Percentiles rank a stretch among this genome's conserved stretches.
Evolutionary conservation across 2,113 vertebrate species (phyloP).

Genomic region (Lutjanus erythropterus): DNA sequence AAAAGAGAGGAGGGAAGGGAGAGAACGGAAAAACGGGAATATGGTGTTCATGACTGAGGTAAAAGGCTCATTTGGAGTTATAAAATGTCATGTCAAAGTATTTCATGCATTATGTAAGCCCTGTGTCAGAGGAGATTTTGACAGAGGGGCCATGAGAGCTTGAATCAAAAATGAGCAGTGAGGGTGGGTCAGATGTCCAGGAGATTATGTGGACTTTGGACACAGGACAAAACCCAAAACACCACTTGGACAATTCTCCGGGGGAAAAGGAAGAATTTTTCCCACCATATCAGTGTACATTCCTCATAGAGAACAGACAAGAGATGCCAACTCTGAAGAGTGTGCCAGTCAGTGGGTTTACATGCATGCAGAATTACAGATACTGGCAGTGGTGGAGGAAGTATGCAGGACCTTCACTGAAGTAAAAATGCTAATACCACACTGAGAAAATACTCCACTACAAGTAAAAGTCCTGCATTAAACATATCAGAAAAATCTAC

Average conservation of each 20-base stretch:
- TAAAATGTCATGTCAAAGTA: background rate
- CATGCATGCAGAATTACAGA: background rate
- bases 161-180: background rate
- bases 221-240: conserved; percentile 30
- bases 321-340: conserved; percentile 47
- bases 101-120: background rate
- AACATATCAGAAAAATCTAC: no score
- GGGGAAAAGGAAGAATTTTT: conserved; percentile 68
- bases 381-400: no score
- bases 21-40: background rate
- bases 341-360: conserved; percentile 1
- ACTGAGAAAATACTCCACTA: no score
- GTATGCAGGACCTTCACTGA: no score
- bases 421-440: no score
- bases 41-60: background rate
- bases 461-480: no score
- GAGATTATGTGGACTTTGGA: conserved; percentile 50
- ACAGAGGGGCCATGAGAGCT: background rate
- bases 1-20: background rate
- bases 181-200: conserved; percentile 4
- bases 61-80: conserved; percentile 5
- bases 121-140: background rate
- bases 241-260: conserved; percentile 34
- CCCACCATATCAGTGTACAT: conserved; percentile 66
- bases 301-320: conserved; percentile 29